Conservation (phyloP, 2,888 invertebrate species). For the Dendrolimus pini region DNA sequence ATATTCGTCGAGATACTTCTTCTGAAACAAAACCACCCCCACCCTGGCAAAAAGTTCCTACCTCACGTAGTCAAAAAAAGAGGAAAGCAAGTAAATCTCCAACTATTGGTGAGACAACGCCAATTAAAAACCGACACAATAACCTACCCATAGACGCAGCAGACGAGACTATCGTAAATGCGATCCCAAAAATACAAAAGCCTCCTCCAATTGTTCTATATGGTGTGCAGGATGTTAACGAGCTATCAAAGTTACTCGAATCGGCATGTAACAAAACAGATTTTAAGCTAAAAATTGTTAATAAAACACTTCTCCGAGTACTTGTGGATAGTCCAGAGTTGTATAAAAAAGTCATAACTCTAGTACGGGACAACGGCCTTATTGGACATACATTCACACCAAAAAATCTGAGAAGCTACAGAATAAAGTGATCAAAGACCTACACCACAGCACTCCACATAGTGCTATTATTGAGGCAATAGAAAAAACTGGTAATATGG, state of each 20-base stretch:
- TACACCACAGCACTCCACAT: conserved; percentile 16
- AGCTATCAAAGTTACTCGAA: conserved; percentile 8
- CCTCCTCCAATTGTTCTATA: conserved; percentile 11
- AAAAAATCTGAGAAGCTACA: conserved; percentile 13
- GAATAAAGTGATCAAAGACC: conserved; percentile 20
- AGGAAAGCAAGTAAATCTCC: too few species aligned
- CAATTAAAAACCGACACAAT: too few species aligned
- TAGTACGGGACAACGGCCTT: conserved; percentile 11
- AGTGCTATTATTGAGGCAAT: conserved; percentile 7
- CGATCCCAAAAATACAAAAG: too few species aligned
- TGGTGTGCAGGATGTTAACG: conserved; percentile 10
- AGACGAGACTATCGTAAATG: too few species aligned
- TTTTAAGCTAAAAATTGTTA: conserved; percentile 6
- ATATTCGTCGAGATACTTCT: too few species aligned
- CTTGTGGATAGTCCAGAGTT: neutral
- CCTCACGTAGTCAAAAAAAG: too few species aligned
- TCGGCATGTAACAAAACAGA: conserved; percentile 1
- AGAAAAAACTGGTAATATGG: conserved; percentile 12
- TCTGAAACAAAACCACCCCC: too few species aligned
- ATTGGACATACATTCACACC: conserved; percentile 19
- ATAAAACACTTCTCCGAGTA: conserved; percentile 3
- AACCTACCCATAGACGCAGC: too few species aligned
- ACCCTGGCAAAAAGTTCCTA: too few species aligned
- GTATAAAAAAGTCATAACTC: conserved; percentile 10
- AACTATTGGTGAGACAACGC: too few species aligned